Conservation (phyloP, 2,888 invertebrate genomes). For the Crioceris asparagi region DNA sequence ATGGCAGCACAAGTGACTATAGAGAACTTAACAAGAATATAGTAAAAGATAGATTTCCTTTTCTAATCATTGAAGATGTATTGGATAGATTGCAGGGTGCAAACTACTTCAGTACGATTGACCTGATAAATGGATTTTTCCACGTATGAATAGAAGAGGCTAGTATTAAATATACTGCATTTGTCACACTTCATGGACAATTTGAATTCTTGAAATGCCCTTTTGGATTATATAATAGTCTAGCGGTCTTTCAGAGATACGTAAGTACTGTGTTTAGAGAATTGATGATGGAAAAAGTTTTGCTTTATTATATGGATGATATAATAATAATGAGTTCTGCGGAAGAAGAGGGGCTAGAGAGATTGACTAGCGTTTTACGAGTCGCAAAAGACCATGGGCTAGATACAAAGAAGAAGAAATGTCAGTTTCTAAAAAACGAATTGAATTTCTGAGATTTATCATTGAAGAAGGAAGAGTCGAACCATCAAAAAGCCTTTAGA, state of each 20-base stretch:
- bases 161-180: conserved; percentile 29
- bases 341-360: no score
- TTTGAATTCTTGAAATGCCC: conserved; percentile 33
- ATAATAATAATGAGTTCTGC: no score
- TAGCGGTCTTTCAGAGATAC: no score
- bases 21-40: conserved; percentile 14
- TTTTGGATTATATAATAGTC: conserved; percentile 35
- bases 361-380: no score
- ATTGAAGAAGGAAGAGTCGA: conserved; percentile 22
- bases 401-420: conserved; percentile 29
- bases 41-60: conserved; percentile 20
- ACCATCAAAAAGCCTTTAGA: conserved; percentile 16
- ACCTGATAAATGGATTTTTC: conserved; percentile 30
- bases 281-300: no score
- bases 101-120: conserved; percentile 24
- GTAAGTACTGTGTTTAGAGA: no score
- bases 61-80: conserved; percentile 31
- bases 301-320: no score
- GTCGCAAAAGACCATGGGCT: conserved; percentile 9
- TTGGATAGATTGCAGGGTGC: conserved; percentile 21
- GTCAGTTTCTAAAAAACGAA: conserved; percentile 24
- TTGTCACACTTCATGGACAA: conserved; percentile 31
- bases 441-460: conserved; percentile 22
- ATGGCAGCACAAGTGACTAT: conserved; percentile 11
- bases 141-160: conserved; percentile 26